phyloP scores from a whole-genome alignment of 2,888 invertebrate genomes.

The Phengaris arion region DNA sequence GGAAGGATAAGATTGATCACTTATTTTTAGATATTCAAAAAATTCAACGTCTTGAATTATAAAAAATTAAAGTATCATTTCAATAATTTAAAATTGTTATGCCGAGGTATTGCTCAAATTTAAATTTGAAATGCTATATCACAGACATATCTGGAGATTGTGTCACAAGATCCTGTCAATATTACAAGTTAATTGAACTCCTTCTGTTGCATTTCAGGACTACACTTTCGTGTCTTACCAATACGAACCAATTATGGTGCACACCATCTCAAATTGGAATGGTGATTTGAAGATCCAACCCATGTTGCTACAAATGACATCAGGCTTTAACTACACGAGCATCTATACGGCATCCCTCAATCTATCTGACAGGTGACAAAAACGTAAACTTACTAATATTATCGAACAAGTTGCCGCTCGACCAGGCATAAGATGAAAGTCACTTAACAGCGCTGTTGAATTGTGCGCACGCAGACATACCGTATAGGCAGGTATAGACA shows the following conservation, averaged over 20 bases:
- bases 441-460: too few relatives aligned
- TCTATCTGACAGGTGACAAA: neutral
- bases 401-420: too few relatives aligned
- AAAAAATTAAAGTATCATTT: neutral
- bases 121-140: neutral
- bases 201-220: neutral
- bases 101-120: neutral
- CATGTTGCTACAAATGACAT: neutral
- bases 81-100: neutral
- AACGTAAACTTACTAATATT: too few relatives aligned
- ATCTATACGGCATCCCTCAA: neutral
- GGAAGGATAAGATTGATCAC: too few relatives aligned
- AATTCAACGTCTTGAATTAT: too few relatives aligned
- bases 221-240: slow-evolving; percentile 16
- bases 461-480: too few relatives aligned
- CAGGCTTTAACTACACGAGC: neutral
- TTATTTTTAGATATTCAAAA: too few relatives aligned
- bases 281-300: neutral
- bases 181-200: too few relatives aligned
- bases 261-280: neutral
- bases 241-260: too few relatives aligned
- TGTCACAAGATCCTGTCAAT: too few relatives aligned
- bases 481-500: too few relatives aligned
- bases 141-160: neutral
- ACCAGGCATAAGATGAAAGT: too few relatives aligned